A percentile compares a stretch with the other conserved stretches of the same genome.
Evolutionary conservation across 2,113 vertebrate genomes (phyloP).

Genomic region (Myxocyprinus asiaticus): DNA sequence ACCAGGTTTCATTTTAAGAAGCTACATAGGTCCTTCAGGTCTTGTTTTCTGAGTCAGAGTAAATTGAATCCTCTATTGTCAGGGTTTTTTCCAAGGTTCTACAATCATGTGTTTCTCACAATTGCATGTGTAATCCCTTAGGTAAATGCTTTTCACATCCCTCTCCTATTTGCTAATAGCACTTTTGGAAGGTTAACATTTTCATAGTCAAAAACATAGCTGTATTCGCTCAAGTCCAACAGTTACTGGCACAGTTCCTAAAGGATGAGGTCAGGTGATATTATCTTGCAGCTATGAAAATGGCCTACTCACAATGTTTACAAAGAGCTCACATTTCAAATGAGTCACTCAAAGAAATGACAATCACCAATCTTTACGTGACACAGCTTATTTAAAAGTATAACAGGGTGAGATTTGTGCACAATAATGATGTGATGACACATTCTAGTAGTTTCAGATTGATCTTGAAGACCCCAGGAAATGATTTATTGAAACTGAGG

Average conservation of each 20-base stretch:
- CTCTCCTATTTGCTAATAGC: constrained; percentile 4
- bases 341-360: too few species aligned
- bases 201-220: not conserved
- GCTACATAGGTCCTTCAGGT: constrained; percentile 13
- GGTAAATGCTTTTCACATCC: not conserved
- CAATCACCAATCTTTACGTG: not conserved
- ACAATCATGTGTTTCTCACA: not conserved
- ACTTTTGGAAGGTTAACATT: not conserved
- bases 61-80: constrained; percentile 19
- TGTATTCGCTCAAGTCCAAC: constrained; percentile 19
- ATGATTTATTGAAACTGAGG: too few species aligned
- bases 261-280: not conserved
- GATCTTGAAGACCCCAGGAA: too few species aligned
- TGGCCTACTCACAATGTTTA: too few species aligned
- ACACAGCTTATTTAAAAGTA: not conserved
- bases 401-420: not conserved
- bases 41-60: not conserved
- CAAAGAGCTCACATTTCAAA: too few species aligned
- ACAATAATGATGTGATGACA: too few species aligned
- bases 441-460: too few species aligned
- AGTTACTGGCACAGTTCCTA: not conserved
- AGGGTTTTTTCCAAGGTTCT: not conserved
- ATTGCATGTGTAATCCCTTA: constrained; percentile 2
- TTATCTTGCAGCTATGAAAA: not conserved
- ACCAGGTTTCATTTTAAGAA: constrained; percentile 33